These are phyloP conservation scores for Gerris lacustris DNA, from an alignment of 2,888 invertebrate species.

Conservation along the genomic window DNA sequence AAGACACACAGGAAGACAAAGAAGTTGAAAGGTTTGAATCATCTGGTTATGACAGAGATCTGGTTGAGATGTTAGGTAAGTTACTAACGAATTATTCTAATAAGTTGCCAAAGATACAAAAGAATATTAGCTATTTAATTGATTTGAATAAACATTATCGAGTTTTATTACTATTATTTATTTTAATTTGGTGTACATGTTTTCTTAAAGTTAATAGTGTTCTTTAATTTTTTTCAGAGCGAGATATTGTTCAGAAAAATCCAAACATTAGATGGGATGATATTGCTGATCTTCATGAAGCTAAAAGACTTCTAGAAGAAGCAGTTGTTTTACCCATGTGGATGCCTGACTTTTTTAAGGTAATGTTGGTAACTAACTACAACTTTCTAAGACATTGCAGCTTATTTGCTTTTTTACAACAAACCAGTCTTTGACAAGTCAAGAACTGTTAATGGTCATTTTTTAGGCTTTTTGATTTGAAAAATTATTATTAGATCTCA, in stretches of 20 bases:
- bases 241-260: conserved; percentile 94
- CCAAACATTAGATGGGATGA: conserved; percentile 93
- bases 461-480: too few relatives aligned
- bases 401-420: too few relatives aligned
- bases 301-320: conserved; percentile 83
- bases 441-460: too few relatives aligned
- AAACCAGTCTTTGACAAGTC: too few relatives aligned
- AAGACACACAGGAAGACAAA: conserved; percentile 41
- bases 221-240: conserved; percentile 42
- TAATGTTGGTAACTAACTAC: conserved; percentile 35
- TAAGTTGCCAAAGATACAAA: neutral
- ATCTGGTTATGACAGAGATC: conserved; percentile 69
- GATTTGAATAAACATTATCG: too few relatives aligned
- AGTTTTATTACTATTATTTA: too few relatives aligned
- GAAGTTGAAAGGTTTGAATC: conserved; percentile 72
- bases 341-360: conserved; percentile 97
- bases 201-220: too few relatives aligned
- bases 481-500: too few relatives aligned
- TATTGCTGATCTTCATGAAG: conserved; percentile 79
- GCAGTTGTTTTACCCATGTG: conserved; percentile 94
- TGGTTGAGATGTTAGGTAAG: conserved; percentile 78
- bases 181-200: too few relatives aligned
- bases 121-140: too few relatives aligned
- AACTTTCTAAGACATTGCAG: neutral
- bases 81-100: neutral